phyloP scores from a whole-genome alignment of 1,140 invertebrate genomes.

The Cherax quadricarinatus region DNA sequence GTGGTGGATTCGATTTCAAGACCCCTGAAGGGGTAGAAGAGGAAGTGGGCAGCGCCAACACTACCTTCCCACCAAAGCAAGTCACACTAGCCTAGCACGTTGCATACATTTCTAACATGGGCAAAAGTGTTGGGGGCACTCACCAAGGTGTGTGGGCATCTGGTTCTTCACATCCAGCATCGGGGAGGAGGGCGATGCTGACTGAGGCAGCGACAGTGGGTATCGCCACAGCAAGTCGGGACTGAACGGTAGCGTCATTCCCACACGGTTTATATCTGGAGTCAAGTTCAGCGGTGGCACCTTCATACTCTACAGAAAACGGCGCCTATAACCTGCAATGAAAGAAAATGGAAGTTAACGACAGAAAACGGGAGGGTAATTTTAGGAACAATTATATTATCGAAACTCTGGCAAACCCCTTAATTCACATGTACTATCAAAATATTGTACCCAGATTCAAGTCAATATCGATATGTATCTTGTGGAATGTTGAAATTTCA shows the following conservation, averaged over 20 bases:
- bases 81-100: too few relatives aligned
- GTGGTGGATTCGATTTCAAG: too few relatives aligned
- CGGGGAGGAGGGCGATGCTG: conserved; percentile 77
- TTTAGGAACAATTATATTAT: not conserved
- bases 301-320: conserved; percentile 75
- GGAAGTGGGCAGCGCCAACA: too few relatives aligned
- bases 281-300: conserved; percentile 76
- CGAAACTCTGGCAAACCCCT: not conserved
- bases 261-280: conserved; percentile 80
- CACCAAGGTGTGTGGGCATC: conserved; percentile 85
- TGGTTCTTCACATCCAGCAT: conserved; percentile 89
- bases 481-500: too few relatives aligned
- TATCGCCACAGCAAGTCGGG: conserved; percentile 91
- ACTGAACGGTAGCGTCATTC: conserved; percentile 83
- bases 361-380: not conserved
- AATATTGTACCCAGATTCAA: too few relatives aligned
- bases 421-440: not conserved
- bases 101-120: too few relatives aligned
- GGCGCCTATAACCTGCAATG: conserved; percentile 64
- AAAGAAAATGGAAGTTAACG: conserved; percentile 23
- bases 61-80: too few relatives aligned
- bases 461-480: too few relatives aligned
- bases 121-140: conserved; percentile 64
- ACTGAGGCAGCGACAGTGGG: conserved; percentile 79
- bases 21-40: too few relatives aligned